Evolutionary conservation across 2,113 vertebrate species (phyloP).

Genomic region (Ascaphus truei): DNA sequence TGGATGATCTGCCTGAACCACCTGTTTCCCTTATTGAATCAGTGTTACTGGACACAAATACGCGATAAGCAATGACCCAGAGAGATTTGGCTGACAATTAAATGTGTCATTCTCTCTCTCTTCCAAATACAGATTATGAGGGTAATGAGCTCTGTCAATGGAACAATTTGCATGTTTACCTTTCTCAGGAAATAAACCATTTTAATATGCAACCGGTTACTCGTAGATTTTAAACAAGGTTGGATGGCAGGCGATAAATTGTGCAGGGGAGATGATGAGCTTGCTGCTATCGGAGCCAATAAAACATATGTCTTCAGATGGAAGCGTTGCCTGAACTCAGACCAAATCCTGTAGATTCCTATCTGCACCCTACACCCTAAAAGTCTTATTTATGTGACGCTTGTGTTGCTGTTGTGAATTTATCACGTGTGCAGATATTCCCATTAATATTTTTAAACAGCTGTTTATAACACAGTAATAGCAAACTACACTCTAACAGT

Average conservation of each 20-base stretch:
- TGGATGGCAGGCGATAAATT: not conserved
- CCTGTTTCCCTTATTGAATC: conserved; percentile 1
- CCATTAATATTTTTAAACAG: no score
- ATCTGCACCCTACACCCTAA: no score
- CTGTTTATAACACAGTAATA: no score
- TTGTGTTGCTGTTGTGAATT: no score
- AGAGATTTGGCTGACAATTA: conserved; percentile 12
- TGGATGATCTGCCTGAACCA: not conserved
- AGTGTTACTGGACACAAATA: not conserved
- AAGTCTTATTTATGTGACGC: no score
- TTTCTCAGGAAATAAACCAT: conserved; percentile 9
- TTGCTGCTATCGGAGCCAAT: not conserved
- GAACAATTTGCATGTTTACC: conserved; percentile 30
- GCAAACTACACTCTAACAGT: no score
- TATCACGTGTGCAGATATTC: no score
- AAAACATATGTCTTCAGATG: not conserved
- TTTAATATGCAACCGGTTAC: not conserved
- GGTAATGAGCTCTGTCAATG: conserved; percentile 20
- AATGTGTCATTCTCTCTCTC: conserved; percentile 4
- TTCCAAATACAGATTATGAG: not conserved
- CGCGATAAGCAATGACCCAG: conserved; percentile 3
- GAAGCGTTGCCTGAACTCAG: no score
- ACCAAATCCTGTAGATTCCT: no score
- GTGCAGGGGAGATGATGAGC: not conserved
- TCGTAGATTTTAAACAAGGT: not conserved